Percentiles rank a stretch among this genome's conserved stretches.
These are phyloP conservation scores for Erethizon dorsatum DNA, from an alignment of 2,797 vertebrate species.

Conservation along the genomic window DNA sequence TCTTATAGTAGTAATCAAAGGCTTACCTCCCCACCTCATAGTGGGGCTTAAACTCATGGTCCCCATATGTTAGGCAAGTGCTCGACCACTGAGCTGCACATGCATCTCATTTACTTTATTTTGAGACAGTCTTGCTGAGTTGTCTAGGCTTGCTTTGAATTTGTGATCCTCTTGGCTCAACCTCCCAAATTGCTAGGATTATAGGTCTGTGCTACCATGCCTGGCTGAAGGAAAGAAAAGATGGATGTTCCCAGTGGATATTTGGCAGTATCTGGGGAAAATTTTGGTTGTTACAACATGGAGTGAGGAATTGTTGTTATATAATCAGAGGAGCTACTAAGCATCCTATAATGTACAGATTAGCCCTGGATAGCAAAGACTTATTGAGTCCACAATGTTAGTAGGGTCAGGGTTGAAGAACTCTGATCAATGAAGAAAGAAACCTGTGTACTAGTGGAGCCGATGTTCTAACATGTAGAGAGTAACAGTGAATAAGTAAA, in stretches of 20 bases:
- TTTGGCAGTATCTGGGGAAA: not conserved
- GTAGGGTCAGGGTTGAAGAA: not conserved
- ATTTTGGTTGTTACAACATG: constrained; percentile 16
- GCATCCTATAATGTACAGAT: not conserved
- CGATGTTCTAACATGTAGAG: not conserved
- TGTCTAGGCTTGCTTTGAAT: not conserved
- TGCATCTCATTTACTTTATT: not conserved
- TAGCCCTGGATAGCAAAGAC: not conserved
- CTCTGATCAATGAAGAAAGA: not conserved
- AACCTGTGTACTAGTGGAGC: not conserved
- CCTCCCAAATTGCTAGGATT: not conserved
- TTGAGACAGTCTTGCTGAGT: not conserved
- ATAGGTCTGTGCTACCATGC: not conserved
- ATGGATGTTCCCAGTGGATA: not conserved
- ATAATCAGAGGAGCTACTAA: not conserved
- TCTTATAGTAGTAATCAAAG: constrained; percentile 31
- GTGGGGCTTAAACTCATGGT: not conserved
- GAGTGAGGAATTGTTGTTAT: not conserved
- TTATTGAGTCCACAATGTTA: not conserved
- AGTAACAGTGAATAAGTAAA: not conserved
- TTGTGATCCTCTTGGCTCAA: not conserved
- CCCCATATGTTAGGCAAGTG: not conserved
- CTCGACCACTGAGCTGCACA: not conserved
- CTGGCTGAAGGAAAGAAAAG: not conserved
- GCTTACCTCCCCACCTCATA: not conserved